Evolutionary conservation across 2,113 vertebrate species (phyloP), one percentile per base, ranked within the genome.

Genomic region (Rhabdornis inornatus): DNA sequence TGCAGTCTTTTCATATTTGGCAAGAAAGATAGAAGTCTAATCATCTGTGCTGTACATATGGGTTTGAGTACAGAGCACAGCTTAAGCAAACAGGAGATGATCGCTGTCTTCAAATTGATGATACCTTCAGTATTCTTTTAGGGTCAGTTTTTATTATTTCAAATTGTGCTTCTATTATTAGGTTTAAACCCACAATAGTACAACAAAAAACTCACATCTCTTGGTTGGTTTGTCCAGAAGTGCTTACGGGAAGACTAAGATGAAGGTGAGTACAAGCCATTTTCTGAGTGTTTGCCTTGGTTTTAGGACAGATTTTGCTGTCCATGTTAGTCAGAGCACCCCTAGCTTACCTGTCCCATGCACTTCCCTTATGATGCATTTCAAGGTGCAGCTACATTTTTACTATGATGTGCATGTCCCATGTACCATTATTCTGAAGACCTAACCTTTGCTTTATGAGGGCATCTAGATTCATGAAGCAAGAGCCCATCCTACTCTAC

Each of bases 1-100:
- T 70, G 70, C 17, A 68, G 75, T 68, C 90, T 97, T 92, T 94
- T 97, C 47, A 68, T 90, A 89, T 92, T 92, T 80, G 91, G 77
- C 53, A 87, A 87, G 93, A 86, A 93, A 94, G 45, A 74, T 24
- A 93, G 76, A 69, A 87, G 85, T 81, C 87, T 92, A 94, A 96
- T 95, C 77, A 88, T 66, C 53, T 70, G 47, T 9, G 6, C 39
- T 52, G 35, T 80, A 33, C 23, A 1, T 39, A 71, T 75, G 49
- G 25, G 20, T 25, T 94, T 78, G 40, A 37, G 52, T 50, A 87
- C 40, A 60, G n/a, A 61, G 9, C 47, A 79, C 30, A 66, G 39
- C 59, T 79, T 27, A 87, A 86, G 44, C 33, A 83, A 85, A 85
- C 27, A 69, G 50, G 33, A 89, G 28, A 18, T n/a, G 7, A 50